Conservation (phyloP, 2,113 vertebrate genomes). For the Monopterus albus region DNA sequence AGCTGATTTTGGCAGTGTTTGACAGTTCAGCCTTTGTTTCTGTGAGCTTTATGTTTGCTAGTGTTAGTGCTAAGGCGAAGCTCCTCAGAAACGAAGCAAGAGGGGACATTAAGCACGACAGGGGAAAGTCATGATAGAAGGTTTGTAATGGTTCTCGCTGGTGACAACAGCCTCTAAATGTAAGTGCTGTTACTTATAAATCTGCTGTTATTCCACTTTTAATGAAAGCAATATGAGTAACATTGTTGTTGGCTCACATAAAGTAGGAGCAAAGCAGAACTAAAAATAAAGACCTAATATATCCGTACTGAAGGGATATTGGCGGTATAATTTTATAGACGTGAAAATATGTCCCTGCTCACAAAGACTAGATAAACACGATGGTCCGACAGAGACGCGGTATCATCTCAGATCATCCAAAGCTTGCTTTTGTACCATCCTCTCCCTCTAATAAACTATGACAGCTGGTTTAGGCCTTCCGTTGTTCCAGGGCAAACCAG, state of each 20-base stretch:
- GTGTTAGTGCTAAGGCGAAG: slow-evolving; percentile 61
- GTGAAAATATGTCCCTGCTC: slow-evolving; percentile 20
- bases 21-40: slow-evolving; percentile 70
- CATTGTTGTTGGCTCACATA: slow-evolving; percentile 10
- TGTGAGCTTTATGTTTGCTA: slow-evolving; percentile 64
- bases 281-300: slow-evolving; percentile 37
- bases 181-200: slow-evolving; percentile 23
- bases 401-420: slow-evolving; percentile 23
- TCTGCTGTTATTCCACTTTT: slow-evolving; percentile 11
- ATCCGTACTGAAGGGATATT: neutral
- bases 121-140: slow-evolving; percentile 36
- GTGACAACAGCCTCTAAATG: slow-evolving; percentile 34
- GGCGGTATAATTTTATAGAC: neutral
- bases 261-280: neutral
- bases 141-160: slow-evolving; percentile 21
- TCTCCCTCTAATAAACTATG: slow-evolving; percentile 36
- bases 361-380: slow-evolving; percentile 24
- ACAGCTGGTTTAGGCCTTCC: slow-evolving; percentile 59
- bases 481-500: slow-evolving; percentile 63
- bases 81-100: slow-evolving; percentile 43
- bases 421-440: slow-evolving; percentile 14
- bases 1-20: slow-evolving; percentile 70
- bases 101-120: slow-evolving; percentile 29
- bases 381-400: slow-evolving; percentile 29
- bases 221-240: slow-evolving; percentile 3